Percentiles rank a stretch among this genome's conserved stretches.
phyloP scores from a whole-genome alignment of 2,797 vertebrate species.

The Meda fulgida region DNA sequence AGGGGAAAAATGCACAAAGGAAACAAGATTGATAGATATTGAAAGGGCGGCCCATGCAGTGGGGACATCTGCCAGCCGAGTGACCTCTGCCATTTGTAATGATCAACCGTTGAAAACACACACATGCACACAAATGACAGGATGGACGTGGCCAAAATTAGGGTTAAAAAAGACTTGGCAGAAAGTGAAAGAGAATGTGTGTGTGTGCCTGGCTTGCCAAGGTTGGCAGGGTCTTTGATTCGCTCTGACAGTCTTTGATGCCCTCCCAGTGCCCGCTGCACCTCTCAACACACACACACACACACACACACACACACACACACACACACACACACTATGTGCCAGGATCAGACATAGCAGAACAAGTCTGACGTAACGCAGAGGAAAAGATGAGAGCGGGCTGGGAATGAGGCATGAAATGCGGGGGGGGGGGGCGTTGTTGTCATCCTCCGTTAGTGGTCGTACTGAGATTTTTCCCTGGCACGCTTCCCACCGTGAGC shows the following conservation, averaged over 20 bases:
- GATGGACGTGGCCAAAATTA: slow-evolving; percentile 13
- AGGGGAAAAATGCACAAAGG: background rate
- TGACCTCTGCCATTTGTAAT: slow-evolving; percentile 50
- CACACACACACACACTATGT: slow-evolving; percentile 24
- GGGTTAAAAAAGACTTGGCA: slow-evolving; percentile 43
- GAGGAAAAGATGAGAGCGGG: slow-evolving; percentile 56
- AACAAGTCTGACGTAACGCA: slow-evolving; percentile 54
- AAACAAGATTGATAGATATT: slow-evolving; percentile 34
- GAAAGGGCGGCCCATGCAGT: slow-evolving; percentile 16
- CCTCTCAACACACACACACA: slow-evolving; percentile 32
- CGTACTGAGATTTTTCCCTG: slow-evolving; percentile 43
- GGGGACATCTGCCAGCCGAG: slow-evolving; percentile 40
- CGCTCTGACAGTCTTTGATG: slow-evolving; percentile 58
- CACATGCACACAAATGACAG: slow-evolving; percentile 24
- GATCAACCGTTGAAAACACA: slow-evolving; percentile 47
- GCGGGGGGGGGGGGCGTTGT: slow-evolving; percentile 17
- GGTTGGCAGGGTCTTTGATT: slow-evolving; percentile 56
- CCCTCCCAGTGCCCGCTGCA: slow-evolving; percentile 47
- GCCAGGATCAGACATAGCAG: slow-evolving; percentile 53
- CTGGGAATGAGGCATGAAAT: slow-evolving; percentile 52
- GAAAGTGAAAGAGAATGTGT: slow-evolving; percentile 36
- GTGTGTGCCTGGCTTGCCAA: slow-evolving; percentile 19
- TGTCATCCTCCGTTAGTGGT: slow-evolving; percentile 55
- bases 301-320: slow-evolving; percentile 14
- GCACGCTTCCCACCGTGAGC: slow-evolving; percentile 35